These are phyloP conservation scores for Aplocera efformata DNA, from an alignment of 2,888 invertebrate species.

Conservation along the genomic window DNA sequence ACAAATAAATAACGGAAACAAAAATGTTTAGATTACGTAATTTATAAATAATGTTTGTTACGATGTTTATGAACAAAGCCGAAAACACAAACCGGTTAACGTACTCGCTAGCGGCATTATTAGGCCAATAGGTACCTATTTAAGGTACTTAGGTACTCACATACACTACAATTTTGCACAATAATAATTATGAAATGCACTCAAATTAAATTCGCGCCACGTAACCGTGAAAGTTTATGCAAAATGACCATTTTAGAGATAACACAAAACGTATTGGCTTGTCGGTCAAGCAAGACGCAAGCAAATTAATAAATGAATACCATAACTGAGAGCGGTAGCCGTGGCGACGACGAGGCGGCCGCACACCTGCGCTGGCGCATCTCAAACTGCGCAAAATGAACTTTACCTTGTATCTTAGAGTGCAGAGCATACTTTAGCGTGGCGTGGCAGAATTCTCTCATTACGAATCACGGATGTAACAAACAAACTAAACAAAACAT, in stretches of 20 bases:
- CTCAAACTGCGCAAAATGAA: conserved; percentile 38
- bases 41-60: no score
- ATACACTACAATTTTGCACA: no score
- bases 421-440: conserved; percentile 27
- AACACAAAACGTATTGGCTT: conserved; percentile 48
- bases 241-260: conserved; percentile 21
- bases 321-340: conserved; percentile 72
- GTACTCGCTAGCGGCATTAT: no score
- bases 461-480: conserved; percentile 77
- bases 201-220: no score
- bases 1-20: no score
- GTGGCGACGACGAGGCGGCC: conserved; percentile 75
- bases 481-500: conserved; percentile 76
- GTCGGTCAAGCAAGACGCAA: conserved; percentile 67
- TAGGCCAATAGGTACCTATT: no score
- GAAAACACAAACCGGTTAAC: no score
- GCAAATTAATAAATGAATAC: conserved; percentile 79
- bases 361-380: conserved; percentile 76
- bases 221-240: background rate
- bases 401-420: conserved; percentile 16
- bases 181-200: no score
- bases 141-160: no score
- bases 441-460: conserved; percentile 47
- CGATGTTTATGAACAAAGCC: no score
- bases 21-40: no score